Base-by-base conservation (phyloP, 2,113 vertebrate species). In the Phylloscopus whistleri region DNA sequence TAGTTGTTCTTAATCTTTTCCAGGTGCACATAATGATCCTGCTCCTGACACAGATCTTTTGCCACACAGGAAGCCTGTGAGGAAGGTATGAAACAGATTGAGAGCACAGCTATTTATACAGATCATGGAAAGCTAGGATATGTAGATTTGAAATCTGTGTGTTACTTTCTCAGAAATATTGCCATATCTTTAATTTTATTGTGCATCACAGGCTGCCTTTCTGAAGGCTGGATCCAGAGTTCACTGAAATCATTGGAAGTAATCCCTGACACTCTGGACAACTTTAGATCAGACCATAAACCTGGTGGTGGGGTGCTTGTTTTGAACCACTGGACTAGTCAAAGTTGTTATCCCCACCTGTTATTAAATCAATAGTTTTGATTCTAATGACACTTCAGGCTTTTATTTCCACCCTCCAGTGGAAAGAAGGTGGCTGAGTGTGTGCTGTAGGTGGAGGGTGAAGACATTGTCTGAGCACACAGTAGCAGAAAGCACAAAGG, bases 1-100 rank as follows among this genome's bases (percentile, higher is more conserved):
- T 98, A 96, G 95, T 97, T 98, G 89, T 97, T 98, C 97, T 98
- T 98, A 46, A 98, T 96, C 87, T 97, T 98, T 97, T 99, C 98
- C 93, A 98, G 97, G 94, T 99, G 98, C 70, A 94, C 16, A 5
- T 93, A 97, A 48, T 97, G 97, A 62, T 98, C 96, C 88, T 98
- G 97, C 82, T 98, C 97, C 91, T 98, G 98, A 22, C 91, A 92
- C 74, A 98, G 95, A 80, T 98, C 97, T 94, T 98, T 98, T 9
- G 97, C 97, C 96, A 98, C 96, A 35, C 96, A 96, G 5, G 97
- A 96, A 14, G 98, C 97, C 98, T 98, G 44, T 41, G 43, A 83
- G 33, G 79, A 81, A 69, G 59, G 90, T 82, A 85, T 53, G 81
- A 39, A 93, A 72, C 33, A 49, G 84, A 35, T 52, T 49, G 48